These are phyloP conservation scores for Motacilla alba DNA, from an alignment of 2,113 vertebrate genomes.

Conservation along the genomic window DNA sequence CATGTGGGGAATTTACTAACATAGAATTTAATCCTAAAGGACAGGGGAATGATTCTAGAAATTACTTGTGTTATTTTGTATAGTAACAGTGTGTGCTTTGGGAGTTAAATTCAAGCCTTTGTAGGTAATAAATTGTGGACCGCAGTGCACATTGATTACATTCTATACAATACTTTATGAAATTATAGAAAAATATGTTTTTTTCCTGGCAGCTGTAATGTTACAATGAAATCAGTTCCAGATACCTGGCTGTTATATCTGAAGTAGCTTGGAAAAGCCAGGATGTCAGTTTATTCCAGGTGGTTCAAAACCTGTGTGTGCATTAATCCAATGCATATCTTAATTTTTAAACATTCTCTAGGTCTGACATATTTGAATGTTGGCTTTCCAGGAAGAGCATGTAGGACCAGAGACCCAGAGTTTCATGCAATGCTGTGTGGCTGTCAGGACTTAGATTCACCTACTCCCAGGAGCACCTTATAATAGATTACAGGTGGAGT, in stretches of 20 bases:
- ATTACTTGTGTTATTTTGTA: background rate
- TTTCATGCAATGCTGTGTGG: background rate
- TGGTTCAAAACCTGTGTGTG: background rate
- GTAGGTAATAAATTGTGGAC: background rate
- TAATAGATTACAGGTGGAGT: background rate
- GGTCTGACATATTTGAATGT: background rate
- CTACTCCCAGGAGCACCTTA: background rate
- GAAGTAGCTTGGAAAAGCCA: background rate
- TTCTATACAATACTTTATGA: background rate
- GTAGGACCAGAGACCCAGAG: background rate
- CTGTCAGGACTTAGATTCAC: background rate
- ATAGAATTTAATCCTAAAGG: background rate
- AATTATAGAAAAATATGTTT: background rate
- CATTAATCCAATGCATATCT: background rate
- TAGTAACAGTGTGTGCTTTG: background rate
- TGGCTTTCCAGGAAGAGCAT: background rate
- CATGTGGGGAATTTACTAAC: background rate
- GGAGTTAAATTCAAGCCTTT: background rate
- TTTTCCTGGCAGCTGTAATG: background rate
- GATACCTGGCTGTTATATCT: background rate
- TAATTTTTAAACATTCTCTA: background rate
- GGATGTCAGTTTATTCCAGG: background rate
- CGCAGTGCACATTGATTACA: background rate
- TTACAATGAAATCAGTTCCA: background rate
- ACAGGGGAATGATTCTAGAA: background rate